phyloP scores from a whole-genome alignment of 2,113 vertebrate species.

The Vanacampus margaritifer region DNA sequence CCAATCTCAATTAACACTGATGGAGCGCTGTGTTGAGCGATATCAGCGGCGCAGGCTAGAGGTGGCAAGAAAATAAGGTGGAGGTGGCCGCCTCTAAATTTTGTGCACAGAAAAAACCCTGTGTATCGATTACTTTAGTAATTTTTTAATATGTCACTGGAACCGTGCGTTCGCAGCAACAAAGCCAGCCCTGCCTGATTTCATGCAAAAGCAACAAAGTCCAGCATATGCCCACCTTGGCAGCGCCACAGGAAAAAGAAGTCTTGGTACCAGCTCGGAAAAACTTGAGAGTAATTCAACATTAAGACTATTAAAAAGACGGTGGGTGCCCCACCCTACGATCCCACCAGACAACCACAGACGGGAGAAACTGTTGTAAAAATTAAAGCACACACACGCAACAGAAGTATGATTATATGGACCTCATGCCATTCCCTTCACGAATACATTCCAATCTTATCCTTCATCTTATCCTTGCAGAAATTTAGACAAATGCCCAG shows the following conservation, averaged over 20 bases:
- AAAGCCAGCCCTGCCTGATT: background rate
- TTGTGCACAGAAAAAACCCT: no score
- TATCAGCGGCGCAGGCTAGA: no score
- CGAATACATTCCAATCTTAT: background rate
- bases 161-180: no score
- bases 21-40: no score
- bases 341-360: conserved; percentile 1
- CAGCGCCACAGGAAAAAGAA: background rate
- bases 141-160: no score
- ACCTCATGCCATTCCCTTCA: background rate
- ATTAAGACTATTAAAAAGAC: background rate
- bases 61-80: no score
- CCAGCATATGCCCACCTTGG: background rate
- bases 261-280: background rate
- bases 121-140: no score
- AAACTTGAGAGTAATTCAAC: background rate
- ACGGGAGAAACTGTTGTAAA: background rate
- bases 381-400: background rate
- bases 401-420: background rate
- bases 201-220: background rate
- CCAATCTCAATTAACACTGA: no score
- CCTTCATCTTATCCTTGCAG: background rate
- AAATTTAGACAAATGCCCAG: background rate
- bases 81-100: no score
- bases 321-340: background rate